Percentiles rank a stretch among this genome's conserved stretches.
These are phyloP conservation scores for Polylopha cassiicola DNA, from an alignment of 2,888 invertebrate species.

Conservation along the genomic window DNA sequence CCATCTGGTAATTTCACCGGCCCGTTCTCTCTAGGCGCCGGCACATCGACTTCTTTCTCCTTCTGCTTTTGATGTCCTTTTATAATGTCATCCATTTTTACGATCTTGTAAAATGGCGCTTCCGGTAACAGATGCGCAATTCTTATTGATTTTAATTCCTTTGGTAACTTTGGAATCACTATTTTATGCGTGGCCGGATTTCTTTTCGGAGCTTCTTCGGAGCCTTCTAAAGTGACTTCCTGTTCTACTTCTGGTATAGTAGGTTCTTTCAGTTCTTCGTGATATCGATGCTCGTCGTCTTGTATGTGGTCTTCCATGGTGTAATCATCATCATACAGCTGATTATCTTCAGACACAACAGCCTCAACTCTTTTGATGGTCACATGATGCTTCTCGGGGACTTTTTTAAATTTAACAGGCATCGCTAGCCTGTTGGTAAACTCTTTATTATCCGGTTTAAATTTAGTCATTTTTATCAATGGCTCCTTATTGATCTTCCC, in stretches of 20 bases:
- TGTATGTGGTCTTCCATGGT: too few relatives aligned
- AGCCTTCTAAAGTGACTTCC: conserved; percentile 50
- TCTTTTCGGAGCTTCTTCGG: conserved; percentile 33
- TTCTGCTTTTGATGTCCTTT: conserved; percentile 15
- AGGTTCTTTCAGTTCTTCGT: conserved; percentile 26
- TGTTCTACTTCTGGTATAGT: conserved; percentile 59
- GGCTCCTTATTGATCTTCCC: conserved; percentile 26
- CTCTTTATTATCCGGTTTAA: conserved; percentile 24
- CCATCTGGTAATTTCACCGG: conserved; percentile 46
- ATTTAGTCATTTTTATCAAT: conserved; percentile 47
- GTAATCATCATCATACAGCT: conserved; percentile 1
- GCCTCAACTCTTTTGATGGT: conserved; percentile 37
- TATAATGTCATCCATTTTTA: conserved; percentile 47
- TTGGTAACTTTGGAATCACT: conserved; percentile 43
- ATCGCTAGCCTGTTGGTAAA: conserved; percentile 33
- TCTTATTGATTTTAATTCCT: conserved; percentile 37
- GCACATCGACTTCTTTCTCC: background rate
- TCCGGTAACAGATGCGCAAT: conserved; percentile 53
- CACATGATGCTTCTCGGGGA: conserved; percentile 31
- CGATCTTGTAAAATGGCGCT: conserved; percentile 62
- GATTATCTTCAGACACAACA: conserved; percentile 1
- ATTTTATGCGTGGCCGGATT: conserved; percentile 35
- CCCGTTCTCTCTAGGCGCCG: background rate
- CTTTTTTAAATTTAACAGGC: conserved; percentile 46
- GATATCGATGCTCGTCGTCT: conserved; percentile 21